These are phyloP conservation scores for Macropodus opercularis DNA, from an alignment of 2,797 vertebrate genomes.

Conservation along the genomic window DNA sequence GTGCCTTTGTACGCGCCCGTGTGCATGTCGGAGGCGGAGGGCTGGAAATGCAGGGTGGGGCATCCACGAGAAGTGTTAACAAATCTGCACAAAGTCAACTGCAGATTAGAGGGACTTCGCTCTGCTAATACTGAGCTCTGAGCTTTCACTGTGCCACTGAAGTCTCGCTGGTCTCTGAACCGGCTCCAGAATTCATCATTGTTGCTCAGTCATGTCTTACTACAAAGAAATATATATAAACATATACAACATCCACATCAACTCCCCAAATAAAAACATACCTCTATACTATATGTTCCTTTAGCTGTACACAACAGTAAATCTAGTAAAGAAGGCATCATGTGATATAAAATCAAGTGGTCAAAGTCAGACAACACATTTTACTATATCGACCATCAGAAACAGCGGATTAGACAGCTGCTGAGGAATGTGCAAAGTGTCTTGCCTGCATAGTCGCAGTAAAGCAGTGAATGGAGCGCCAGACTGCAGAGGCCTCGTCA, in stretches of 20 bases:
- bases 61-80: conserved; percentile 40
- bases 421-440: conserved; percentile 45
- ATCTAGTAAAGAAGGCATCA: background rate
- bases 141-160: conserved; percentile 54
- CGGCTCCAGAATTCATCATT: background rate
- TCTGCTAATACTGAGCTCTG: conserved; percentile 52
- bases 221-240: no score
- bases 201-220: no score
- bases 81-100: conserved; percentile 67
- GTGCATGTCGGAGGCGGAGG: background rate
- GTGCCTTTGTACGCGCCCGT: background rate
- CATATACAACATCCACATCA: background rate
- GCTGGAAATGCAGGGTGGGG: conserved; percentile 3
- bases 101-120: conserved; percentile 69
- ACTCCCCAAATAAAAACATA: background rate
- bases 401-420: conserved; percentile 2
- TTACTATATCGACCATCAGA: background rate
- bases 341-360: conserved; percentile 16
- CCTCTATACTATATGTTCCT: background rate
- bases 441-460: conserved; percentile 47
- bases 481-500: conserved; percentile 71
- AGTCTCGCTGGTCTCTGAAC: conserved; percentile 3
- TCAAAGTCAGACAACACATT: conserved; percentile 14
- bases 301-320: background rate
- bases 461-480: conserved; percentile 58